phyloP scores from a whole-genome alignment of 2,797 vertebrate species.

The Acanthurus leucopareius region DNA sequence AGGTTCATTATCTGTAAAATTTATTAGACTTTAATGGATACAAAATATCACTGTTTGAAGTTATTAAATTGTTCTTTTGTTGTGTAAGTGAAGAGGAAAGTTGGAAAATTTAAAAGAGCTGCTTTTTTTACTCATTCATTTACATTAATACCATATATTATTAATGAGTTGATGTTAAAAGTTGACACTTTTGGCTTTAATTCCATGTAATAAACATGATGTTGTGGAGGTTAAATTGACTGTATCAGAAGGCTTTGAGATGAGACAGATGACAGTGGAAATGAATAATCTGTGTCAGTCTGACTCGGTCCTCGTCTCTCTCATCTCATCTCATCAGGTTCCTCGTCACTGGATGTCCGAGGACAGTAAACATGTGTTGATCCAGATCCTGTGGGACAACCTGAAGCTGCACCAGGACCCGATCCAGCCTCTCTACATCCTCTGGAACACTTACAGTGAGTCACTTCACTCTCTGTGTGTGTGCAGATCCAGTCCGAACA shows the following conservation, averaged over 20 bases:
- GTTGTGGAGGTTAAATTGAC: neutral
- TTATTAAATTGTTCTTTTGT: too few relatives aligned
- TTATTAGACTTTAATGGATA: too few relatives aligned
- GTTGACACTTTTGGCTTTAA: too few relatives aligned
- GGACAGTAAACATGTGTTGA: conserved; percentile 97
- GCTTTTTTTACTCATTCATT: too few relatives aligned
- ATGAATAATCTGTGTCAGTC: neutral
- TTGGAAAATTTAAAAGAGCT: too few relatives aligned
- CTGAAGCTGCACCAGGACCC: conserved; percentile 97
- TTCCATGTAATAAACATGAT: neutral
- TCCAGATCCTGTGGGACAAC: conserved; percentile 99
- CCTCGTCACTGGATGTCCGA: conserved; percentile 93
- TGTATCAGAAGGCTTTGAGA: neutral
- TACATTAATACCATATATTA: neutral
- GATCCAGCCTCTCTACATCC: conserved; percentile 94
- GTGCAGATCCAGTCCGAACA: neutral
- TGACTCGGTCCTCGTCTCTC: neutral
- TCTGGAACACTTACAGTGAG: conserved; percentile 97
- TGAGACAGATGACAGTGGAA: neutral
- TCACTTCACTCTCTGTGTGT: neutral
- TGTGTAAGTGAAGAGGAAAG: too few relatives aligned
- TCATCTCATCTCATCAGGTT: conserved; percentile 80
- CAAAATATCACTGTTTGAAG: too few relatives aligned
- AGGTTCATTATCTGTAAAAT: too few relatives aligned
- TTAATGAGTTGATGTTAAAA: too few relatives aligned